Conservation (phyloP, 2,888 invertebrate species). For the Congeria kusceri region DNA sequence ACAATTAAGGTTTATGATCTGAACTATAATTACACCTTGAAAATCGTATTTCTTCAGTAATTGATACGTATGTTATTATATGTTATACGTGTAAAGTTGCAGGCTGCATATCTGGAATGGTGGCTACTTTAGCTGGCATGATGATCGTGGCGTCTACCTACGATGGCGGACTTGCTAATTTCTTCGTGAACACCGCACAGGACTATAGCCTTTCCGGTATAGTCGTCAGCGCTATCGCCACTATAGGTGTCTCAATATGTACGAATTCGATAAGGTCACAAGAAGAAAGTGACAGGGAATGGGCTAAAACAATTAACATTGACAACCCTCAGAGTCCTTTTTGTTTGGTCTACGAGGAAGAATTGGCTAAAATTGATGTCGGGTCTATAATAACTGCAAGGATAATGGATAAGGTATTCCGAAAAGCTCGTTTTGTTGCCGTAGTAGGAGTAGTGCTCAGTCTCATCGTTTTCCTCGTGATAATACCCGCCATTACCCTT, state of each 20-base stretch:
- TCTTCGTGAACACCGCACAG: conserved; percentile 73
- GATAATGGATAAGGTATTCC: conserved; percentile 64
- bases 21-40: no score
- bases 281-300: conserved; percentile 64
- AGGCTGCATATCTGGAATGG: conserved; percentile 72
- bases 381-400: conserved; percentile 50
- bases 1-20: no score
- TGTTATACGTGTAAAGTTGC: no score
- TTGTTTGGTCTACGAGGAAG: conserved; percentile 69
- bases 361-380: conserved; percentile 58
- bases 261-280: conserved; percentile 68
- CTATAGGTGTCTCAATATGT: conserved; percentile 73
- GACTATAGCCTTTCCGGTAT: conserved; percentile 71
- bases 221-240: conserved; percentile 68
- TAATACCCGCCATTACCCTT: conserved; percentile 61
- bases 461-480: conserved; percentile 56
- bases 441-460: conserved; percentile 50
- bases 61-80: no score
- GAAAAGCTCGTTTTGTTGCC: conserved; percentile 47
- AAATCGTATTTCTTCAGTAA: no score
- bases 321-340: conserved; percentile 78
- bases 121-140: conserved; percentile 66
- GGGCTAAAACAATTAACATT: conserved; percentile 76
- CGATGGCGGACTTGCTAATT: conserved; percentile 72
- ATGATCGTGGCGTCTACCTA: conserved; percentile 68